Evolutionary conservation across 2,888 invertebrate species (phyloP), one percentile per base, ranked within the genome.

Genomic region (Sisyra terminalis): DNA sequence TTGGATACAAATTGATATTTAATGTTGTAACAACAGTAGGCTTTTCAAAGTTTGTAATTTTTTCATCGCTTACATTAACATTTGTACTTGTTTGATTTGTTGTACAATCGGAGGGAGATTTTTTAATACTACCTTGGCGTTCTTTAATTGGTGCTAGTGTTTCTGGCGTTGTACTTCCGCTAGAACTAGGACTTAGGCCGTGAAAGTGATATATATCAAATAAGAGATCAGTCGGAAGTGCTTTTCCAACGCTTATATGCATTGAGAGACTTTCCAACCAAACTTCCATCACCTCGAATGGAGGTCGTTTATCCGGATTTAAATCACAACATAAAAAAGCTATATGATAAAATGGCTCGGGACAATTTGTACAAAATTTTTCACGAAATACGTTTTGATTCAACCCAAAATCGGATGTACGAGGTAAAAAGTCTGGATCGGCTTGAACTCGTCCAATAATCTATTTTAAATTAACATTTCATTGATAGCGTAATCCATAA

Each of bases 401-500:
- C 14, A 94, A 67, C 1, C 92, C 92, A 60, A 94, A 94, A 65
- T 94, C 93, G 31, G 80, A 73, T 2, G 88, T 86, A 32, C 94
- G 74, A 2, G 94, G 93, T 49, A 94, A 66, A 59, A 79, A 85
- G 63, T 94, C 94, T 0, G 94, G 94, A 69, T 94, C 94, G 0
- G 94, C 94, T 48, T 87, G 83, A 4, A 94, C 90, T 35, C 93
- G 75, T 0, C 93, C 93, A 55, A 94, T 94, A 51, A 94, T 88
- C 83, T 87, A 55, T n/a, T n/a, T n/a, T n/a, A n/a, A n/a, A n/a
- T n/a, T n/a, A n/a, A n/a, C n/a, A n/a, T n/a, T n/a, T n/a, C n/a
- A n/a, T n/a, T n/a, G n/a, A n/a, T n/a, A n/a, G n/a, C n/a, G n/a
- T n/a, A n/a, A n/a, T n/a, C n/a, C n/a, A n/a, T n/a, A n/a, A n/a